Conservation (phyloP, 2,797 vertebrate species). For the Pseudochromis fuscus region DNA sequence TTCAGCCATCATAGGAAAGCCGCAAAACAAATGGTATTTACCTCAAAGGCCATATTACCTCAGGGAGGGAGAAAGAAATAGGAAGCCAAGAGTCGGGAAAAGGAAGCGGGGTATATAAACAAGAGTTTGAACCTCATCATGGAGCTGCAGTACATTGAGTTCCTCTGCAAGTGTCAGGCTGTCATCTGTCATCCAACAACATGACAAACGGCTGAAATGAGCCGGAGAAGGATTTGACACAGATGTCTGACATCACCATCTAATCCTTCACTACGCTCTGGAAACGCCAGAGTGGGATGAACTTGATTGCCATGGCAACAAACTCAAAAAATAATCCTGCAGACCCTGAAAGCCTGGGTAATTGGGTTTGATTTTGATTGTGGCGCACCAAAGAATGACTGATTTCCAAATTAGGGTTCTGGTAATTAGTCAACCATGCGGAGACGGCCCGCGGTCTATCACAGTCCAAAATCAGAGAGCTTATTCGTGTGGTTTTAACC, state of each 20-base stretch:
- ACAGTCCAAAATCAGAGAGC: constrained; percentile 64
- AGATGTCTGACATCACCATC: constrained; percentile 80
- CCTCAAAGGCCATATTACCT: constrained; percentile 76
- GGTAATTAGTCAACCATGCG: constrained; percentile 73
- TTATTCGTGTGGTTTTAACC: constrained; percentile 57
- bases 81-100: constrained; percentile 32
- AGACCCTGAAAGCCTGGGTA: constrained; percentile 67
- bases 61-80: constrained; percentile 12
- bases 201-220: constrained; percentile 74
- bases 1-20: constrained; percentile 81
- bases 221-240: constrained; percentile 79
- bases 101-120: constrained; percentile 47
- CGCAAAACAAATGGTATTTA: constrained; percentile 88
- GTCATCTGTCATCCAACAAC: constrained; percentile 75
- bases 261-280: constrained; percentile 77
- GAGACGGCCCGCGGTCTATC: constrained; percentile 41
- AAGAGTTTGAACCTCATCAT: constrained; percentile 68
- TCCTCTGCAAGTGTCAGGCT: constrained; percentile 55
- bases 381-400: constrained; percentile 61
- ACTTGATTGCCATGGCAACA: constrained; percentile 76
- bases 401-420: constrained; percentile 67
- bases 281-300: constrained; percentile 54
- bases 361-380: constrained; percentile 77
- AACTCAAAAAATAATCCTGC: constrained; percentile 77
- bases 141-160: constrained; percentile 47